Evolutionary conservation across 2,888 invertebrate species (phyloP), one percentile per base, ranked within the genome.

Genomic region (Mimachlamys varia): DNA sequence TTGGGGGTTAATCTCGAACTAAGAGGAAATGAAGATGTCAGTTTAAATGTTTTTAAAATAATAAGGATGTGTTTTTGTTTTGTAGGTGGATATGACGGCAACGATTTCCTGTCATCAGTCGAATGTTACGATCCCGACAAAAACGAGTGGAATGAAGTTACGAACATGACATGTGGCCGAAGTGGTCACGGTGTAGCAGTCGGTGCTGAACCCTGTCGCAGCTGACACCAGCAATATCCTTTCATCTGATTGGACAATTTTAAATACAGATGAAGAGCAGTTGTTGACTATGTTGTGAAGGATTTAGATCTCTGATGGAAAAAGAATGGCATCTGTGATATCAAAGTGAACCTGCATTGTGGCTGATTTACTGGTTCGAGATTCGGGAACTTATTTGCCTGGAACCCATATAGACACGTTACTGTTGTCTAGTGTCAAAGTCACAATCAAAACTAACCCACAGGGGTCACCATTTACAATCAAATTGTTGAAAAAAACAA

Each of bases 131-230:
- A 99, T 96, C 98, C 98, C 7, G 97, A 97, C 2, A 97, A 97
- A 88, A 98, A 99, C 97, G 96, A 97, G 33, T 99, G 99, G 99
- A 97, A 97, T 92, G 97, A 97, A 93, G 98, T 98, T 76, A 97
- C 98, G 12, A 97, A 98, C 10, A 97, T 99, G 95, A 98, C 98
- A 37, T 98, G 98, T 10, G 98, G 98, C 17, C 97, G 99, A 89
- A 99, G 99, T 17, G 99, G 99, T 0, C 99, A 99, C 97, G 98
- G 99, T 0, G 98, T 98, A 88, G 98, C 99, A 4, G 98, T 99
- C 22, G 98, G 98, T 95, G 98, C 98, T 27, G 96, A 96, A 88
- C 95, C 95, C 12, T 93, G 93, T 15, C 92, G 94, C 76, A 94
- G 93, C 92, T 95, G 93, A 94, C 76, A 58, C 27, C 76, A 76